Conservation (phyloP, 2,113 vertebrate species). For the Muntiacus muntjak region DNA sequence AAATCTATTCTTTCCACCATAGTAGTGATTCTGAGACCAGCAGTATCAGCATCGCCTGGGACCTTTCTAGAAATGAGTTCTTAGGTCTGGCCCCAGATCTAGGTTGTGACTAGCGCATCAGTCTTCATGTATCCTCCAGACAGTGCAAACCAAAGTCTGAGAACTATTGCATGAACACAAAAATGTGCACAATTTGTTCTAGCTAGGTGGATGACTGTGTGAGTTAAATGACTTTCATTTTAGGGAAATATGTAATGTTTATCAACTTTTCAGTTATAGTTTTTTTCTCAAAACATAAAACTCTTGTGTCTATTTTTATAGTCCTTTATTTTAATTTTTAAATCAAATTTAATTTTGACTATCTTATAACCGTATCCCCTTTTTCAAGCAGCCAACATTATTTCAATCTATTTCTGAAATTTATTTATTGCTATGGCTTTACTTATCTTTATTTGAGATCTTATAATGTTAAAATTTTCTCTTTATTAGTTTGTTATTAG, state of each 20-base stretch:
- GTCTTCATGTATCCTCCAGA: neutral
- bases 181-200: neutral
- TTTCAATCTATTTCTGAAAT: constrained; percentile 4
- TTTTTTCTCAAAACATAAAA: neutral
- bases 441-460: neutral
- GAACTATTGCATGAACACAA: neutral
- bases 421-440: neutral
- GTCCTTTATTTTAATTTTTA: neutral
- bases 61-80: neutral
- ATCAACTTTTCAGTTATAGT: neutral
- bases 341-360: neutral
- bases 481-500: neutral
- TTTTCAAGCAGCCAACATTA: neutral
- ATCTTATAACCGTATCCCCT: neutral
- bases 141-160: neutral
- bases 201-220: neutral
- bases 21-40: neutral
- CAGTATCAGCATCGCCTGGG: neutral
- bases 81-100: neutral
- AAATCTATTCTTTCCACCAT: neutral
- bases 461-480: neutral
- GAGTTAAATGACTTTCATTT: neutral
- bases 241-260: neutral
- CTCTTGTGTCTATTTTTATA: neutral
- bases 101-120: neutral